These are phyloP conservation scores for Tychaedon coryphoeus DNA, from an alignment of 2,113 vertebrate genomes.

Conservation along the genomic window DNA sequence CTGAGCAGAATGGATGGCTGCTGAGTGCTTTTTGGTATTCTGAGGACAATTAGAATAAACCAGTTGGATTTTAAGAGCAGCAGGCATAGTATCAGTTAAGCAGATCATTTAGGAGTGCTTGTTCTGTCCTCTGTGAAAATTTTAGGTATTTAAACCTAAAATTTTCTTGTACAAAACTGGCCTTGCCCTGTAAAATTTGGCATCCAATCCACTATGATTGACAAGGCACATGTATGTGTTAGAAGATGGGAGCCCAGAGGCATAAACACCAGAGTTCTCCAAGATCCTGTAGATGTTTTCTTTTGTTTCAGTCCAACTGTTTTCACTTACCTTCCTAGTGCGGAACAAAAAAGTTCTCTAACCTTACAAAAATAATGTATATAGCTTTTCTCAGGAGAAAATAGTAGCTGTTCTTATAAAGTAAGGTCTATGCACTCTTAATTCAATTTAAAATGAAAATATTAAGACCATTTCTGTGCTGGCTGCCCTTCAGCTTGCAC, in stretches of 20 bases:
- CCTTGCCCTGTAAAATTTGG: background rate
- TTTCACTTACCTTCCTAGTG: background rate
- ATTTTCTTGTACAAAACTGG: background rate
- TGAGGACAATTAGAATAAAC: background rate
- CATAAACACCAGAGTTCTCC: background rate
- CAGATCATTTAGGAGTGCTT: background rate
- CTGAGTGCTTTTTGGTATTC: background rate
- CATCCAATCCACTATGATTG: background rate
- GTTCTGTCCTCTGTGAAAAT: background rate
- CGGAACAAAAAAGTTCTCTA: background rate
- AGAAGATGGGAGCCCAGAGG: background rate
- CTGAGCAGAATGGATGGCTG: background rate
- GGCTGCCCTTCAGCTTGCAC: background rate
- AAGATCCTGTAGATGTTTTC: background rate
- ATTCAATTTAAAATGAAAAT: slow-evolving; percentile 16
- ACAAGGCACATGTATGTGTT: background rate
- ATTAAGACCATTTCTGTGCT: background rate
- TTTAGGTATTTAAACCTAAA: background rate
- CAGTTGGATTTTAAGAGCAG: background rate
- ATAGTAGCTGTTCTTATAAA: background rate
- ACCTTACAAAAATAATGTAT: background rate
- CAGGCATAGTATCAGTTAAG: background rate
- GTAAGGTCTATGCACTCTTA: background rate
- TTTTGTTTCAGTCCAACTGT: background rate
- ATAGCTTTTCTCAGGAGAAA: background rate